Evolutionary conservation across 2,888 invertebrate species (phyloP).

Genomic region (Pseudeuparius sepicola): DNA sequence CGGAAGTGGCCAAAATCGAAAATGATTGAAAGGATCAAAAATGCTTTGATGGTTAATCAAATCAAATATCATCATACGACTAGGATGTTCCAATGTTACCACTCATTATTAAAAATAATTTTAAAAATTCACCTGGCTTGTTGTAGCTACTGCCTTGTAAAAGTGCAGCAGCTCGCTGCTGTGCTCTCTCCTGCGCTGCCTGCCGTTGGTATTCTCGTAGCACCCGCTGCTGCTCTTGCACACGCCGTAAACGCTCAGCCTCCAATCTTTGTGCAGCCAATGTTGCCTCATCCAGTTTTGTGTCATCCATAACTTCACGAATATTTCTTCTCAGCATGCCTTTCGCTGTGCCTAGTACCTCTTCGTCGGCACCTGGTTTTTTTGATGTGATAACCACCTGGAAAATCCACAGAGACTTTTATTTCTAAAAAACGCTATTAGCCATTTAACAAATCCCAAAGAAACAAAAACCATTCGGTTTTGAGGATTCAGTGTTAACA

Average conservation of each 20-base stretch:
- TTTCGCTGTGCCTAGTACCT: slow-evolving; percentile 28
- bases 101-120: too few species aligned
- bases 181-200: slow-evolving; percentile 63
- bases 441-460: too few species aligned
- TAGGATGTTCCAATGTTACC: too few species aligned
- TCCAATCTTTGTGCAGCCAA: slow-evolving; percentile 88
- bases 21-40: too few species aligned
- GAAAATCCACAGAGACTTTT: too few species aligned
- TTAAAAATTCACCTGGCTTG: slow-evolving; percentile 30
- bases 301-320: slow-evolving; percentile 88
- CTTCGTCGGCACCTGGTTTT: slow-evolving; percentile 27
- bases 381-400: too few species aligned
- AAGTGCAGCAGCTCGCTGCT: slow-evolving; percentile 59
- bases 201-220: slow-evolving; percentile 74
- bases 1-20: too few species aligned
- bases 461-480: too few species aligned
- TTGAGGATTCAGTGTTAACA: too few species aligned
- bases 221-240: slow-evolving; percentile 77
- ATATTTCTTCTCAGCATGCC: slow-evolving; percentile 68
- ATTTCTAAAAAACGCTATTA: too few species aligned
- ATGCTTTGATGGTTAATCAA: too few species aligned
- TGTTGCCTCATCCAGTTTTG: slow-evolving; percentile 85
- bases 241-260: slow-evolving; percentile 73
- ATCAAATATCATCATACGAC: too few species aligned
- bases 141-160: slow-evolving; percentile 53